phyloP scores from a whole-genome alignment of 2,888 invertebrate species.

The Teleogryllus oceanicus region DNA sequence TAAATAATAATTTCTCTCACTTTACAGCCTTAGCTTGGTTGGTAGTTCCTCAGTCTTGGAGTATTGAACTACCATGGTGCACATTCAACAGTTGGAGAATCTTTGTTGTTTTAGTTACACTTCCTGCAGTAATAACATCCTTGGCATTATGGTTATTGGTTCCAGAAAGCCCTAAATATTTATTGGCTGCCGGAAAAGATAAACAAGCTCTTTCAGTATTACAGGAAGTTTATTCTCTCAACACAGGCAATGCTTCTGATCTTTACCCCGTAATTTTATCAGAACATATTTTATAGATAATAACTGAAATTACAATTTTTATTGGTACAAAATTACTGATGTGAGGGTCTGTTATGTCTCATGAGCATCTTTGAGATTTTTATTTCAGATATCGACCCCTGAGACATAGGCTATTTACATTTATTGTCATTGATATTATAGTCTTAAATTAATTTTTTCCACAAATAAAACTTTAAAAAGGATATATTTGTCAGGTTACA shows the following conservation, averaged over 20 bases:
- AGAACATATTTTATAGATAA: too few species aligned
- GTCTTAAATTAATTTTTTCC: neutral
- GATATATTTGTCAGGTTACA: neutral
- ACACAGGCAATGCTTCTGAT: conserved; percentile 50
- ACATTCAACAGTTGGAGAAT: conserved; percentile 60
- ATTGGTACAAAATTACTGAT: too few species aligned
- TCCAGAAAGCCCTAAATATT: conserved; percentile 50
- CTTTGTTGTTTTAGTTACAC: conserved; percentile 60
- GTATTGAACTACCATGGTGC: conserved; percentile 37
- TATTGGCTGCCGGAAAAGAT: conserved; percentile 44
- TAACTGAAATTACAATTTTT: too few species aligned
- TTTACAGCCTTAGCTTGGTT: conserved; percentile 66
- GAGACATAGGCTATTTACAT: too few species aligned
- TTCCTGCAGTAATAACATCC: conserved; percentile 66
- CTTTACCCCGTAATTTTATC: conserved; percentile 59
- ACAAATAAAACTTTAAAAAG: neutral
- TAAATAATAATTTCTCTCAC: too few species aligned
- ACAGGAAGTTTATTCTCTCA: conserved; percentile 44
- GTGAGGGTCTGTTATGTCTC: too few species aligned
- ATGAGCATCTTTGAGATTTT: too few species aligned
- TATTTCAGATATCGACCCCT: too few species aligned
- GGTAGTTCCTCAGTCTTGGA: conserved; percentile 61
- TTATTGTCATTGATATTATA: too few species aligned
- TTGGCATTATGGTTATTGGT: conserved; percentile 50
- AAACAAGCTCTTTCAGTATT: conserved; percentile 45